phyloP scores from a whole-genome alignment of 2,797 vertebrate genomes.

The Gadopsis marmoratus region DNA sequence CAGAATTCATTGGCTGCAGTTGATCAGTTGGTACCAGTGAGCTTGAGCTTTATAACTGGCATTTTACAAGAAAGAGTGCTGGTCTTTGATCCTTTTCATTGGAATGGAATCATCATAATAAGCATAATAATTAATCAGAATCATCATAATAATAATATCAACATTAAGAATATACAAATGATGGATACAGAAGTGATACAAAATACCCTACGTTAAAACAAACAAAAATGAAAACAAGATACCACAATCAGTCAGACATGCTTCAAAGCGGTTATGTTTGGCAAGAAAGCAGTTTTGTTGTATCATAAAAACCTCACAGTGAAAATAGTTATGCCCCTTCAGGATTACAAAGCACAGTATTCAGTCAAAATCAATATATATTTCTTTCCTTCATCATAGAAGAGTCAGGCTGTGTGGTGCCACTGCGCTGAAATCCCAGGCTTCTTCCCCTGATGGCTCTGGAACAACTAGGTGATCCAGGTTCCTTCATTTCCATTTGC shows the following conservation, averaged over 20 bases:
- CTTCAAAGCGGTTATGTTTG: conserved; percentile 87
- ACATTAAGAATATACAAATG: conserved; percentile 85
- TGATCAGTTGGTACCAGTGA: conserved; percentile 84
- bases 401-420: conserved; percentile 79
- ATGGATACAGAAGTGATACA: conserved; percentile 86
- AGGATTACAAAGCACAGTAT: conserved; percentile 90
- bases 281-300: conserved; percentile 88
- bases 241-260: conserved; percentile 87
- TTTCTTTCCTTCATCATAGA: conserved; percentile 79
- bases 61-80: conserved; percentile 77
- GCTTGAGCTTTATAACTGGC: conserved; percentile 78
- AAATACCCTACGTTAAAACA: conserved; percentile 84
- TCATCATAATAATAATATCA: conserved; percentile 73
- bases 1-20: conserved; percentile 74
- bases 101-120: conserved; percentile 84
- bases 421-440: conserved; percentile 73
- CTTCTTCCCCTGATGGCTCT: conserved; percentile 52
- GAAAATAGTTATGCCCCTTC: conserved; percentile 89
- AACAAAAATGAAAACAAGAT: conserved; percentile 79
- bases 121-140: conserved; percentile 81
- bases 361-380: conserved; percentile 86
- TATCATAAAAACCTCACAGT: conserved; percentile 90
- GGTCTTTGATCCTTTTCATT: conserved; percentile 81
- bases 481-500: conserved; percentile 75
- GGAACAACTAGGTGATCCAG: conserved; percentile 56